Evolutionary conservation across 2,113 vertebrate species (phyloP).

Genomic region (Pseudolaguvia tuberculata): DNA sequence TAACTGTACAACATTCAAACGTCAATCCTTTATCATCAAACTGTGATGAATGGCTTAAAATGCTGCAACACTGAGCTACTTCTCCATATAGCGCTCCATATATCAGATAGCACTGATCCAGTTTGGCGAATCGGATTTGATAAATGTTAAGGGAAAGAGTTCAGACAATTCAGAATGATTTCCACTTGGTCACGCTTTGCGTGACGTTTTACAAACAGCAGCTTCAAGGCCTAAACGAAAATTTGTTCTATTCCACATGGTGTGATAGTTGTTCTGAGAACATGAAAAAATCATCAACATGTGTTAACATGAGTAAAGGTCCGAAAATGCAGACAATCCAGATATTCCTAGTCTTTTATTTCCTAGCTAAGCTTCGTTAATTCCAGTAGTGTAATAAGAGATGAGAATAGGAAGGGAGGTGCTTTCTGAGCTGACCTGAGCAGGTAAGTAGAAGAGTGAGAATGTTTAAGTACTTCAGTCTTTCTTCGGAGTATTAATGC

Average conservation of each 20-base stretch:
- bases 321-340: neutral
- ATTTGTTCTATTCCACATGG: neutral
- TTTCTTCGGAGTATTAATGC: neutral
- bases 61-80: neutral
- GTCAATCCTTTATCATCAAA: conserved; percentile 14
- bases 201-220: neutral
- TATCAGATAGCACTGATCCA: neutral
- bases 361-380: neutral
- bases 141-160: neutral
- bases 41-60: neutral
- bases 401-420: neutral
- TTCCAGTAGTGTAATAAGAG: neutral
- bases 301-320: neutral
- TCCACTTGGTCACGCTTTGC: neutral
- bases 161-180: neutral
- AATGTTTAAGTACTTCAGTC: neutral
- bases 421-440: neutral
- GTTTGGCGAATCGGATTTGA: neutral
- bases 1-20: conserved; percentile 14
- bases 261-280: neutral
- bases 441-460: neutral
- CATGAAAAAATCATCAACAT: neutral
- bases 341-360: neutral
- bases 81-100: neutral
- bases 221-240: neutral